Base-by-base conservation (phyloP, 2,797 vertebrate species). In the Crenuchus spilurus region DNA sequence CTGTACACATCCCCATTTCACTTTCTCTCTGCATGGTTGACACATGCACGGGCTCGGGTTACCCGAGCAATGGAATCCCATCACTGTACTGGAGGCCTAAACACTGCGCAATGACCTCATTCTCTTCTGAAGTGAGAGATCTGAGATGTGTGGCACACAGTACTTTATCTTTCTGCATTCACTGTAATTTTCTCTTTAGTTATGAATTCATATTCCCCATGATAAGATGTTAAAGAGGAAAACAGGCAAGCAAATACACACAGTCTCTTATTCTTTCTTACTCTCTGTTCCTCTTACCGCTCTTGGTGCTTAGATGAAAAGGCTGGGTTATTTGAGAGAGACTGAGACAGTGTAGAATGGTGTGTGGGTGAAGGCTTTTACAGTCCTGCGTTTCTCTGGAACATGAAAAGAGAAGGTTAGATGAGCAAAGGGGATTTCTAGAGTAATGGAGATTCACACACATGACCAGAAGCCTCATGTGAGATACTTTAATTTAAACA, bases 351-450 rank as follows among this genome's bases (percentile, higher is more conserved):
- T 42, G 14, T 30, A 37, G 0, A 24, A n/a, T 22, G 41, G 30
- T 60, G 33, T 3, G 54, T 60, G 72, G 62, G 64, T 48, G 42
- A 46, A 60, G 10, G 54, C 33, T 31, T 55, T 22, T 30, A 73
- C 4, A 10, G 37, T 46, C 24, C 39, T 7, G 31, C 22, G n/a
- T 37, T 81, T 81, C 51, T 52, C 9, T 65, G 31, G 31, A 72
- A 81, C 55, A 62, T 18, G 28, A 57, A 57, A 55, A 51, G 11
- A 72, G 35, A 74, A 31, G 33, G 39, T 65, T 42, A 65, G 14
- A 77, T 72, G 48, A 69, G 41, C 46, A 41, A 26, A 68, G 79
- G 79, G 79, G 58, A 60, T 69, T 78, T 75, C 62, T 48, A 26
- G 46, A 64, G 49, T 28, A 46, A 55, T 5, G 13, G n/a, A 33